Percentiles rank a stretch among this genome's conserved stretches.
Conservation (phyloP, 2,113 vertebrate genomes). For the Lasiurus borealis region DNA sequence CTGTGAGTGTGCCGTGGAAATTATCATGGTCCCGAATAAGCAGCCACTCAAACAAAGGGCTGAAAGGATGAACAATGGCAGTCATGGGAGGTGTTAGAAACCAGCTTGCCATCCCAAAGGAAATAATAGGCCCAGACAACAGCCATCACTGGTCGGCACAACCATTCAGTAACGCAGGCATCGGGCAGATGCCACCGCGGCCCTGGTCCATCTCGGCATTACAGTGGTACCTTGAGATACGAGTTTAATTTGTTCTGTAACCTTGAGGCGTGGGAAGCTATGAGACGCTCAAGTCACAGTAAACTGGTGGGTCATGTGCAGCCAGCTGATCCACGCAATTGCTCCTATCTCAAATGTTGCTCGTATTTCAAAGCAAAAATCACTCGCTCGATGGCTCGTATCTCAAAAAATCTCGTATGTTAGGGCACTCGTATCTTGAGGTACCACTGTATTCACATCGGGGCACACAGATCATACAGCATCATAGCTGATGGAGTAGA, state of each 20-base stretch:
- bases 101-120: background rate
- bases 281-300: too few relatives aligned
- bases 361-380: too few relatives aligned
- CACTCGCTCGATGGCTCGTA: too few relatives aligned
- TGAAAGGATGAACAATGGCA: background rate
- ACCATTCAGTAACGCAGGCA: background rate
- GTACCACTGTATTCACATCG: too few relatives aligned
- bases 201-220: background rate
- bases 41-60: background rate
- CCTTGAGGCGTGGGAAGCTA: too few relatives aligned
- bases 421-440: too few relatives aligned
- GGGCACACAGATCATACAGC: background rate
- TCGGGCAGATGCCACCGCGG: fast-evolving
- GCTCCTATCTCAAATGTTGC: too few relatives aligned
- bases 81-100: background rate
- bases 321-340: too few relatives aligned
- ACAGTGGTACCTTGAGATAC: too few relatives aligned
- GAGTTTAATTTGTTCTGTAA: too few relatives aligned
- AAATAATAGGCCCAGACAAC: background rate
- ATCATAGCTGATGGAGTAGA: background rate
- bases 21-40: background rate
- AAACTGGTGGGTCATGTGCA: too few relatives aligned
- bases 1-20: background rate
- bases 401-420: too few relatives aligned
- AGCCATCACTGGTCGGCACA: background rate